These are phyloP conservation scores for Artibeus jamaicensis DNA, from an alignment of 2,797 vertebrate genomes.

Conservation along the genomic window DNA sequence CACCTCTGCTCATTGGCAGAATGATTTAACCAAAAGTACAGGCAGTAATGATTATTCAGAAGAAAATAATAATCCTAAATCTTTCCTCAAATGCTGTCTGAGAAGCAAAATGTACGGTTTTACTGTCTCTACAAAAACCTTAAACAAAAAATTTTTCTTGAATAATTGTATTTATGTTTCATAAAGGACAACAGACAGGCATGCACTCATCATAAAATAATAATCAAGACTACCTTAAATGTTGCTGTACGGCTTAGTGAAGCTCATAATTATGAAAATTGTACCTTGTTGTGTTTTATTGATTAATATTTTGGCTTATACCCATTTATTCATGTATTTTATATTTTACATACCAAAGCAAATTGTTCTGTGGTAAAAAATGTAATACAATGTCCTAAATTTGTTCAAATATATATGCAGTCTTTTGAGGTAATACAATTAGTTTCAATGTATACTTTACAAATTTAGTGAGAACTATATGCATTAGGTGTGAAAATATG, in stretches of 20 bases:
- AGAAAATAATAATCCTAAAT: neutral
- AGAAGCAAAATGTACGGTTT: neutral
- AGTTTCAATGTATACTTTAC: neutral
- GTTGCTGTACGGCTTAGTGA: neutral
- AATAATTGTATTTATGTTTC: neutral
- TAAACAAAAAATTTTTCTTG: neutral
- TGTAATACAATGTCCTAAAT: neutral
- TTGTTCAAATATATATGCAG: neutral
- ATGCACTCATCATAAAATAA: neutral
- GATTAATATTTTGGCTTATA: slow-evolving; percentile 18
- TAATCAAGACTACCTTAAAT: slow-evolving; percentile 20
- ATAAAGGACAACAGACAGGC: neutral
- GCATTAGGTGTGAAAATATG: neutral
- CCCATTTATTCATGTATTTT: neutral
- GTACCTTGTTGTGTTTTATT: neutral
- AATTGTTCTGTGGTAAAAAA: slow-evolving; percentile 33
- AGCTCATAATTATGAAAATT: slow-evolving; percentile 5
- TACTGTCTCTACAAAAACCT: neutral
- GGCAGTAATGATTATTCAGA: neutral
- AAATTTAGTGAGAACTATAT: neutral
- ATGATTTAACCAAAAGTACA: neutral
- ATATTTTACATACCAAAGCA: slow-evolving; percentile 31
- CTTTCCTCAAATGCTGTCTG: neutral
- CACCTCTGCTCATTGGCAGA: neutral
- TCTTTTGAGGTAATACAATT: slow-evolving; percentile 11